phyloP scores from a whole-genome alignment of 2,888 invertebrate genomes.

The Salticus scenicus region DNA sequence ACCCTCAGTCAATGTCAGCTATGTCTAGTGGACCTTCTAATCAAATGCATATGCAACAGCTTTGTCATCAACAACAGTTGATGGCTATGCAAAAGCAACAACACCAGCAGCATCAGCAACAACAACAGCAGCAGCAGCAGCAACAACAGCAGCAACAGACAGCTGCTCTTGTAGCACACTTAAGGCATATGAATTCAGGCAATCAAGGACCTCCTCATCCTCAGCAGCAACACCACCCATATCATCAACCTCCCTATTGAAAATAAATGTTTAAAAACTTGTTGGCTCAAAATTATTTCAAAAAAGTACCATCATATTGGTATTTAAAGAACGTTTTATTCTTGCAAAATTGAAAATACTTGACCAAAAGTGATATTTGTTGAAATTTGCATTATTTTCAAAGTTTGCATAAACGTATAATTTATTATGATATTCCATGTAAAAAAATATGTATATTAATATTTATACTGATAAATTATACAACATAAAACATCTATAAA shows the following conservation, averaged over 20 bases:
- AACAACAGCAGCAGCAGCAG: slow-evolving; percentile 66
- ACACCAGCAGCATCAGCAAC: slow-evolving; percentile 63
- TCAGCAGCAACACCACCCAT: slow-evolving; percentile 65
- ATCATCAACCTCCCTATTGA: slow-evolving; percentile 66
- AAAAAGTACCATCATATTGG: too few species aligned
- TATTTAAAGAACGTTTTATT: too few species aligned
- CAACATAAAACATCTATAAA: too few species aligned
- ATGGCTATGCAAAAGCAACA: slow-evolving; percentile 67
- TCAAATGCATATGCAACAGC: slow-evolving; percentile 67
- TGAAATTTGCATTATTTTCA: too few species aligned
- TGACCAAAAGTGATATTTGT: too few species aligned
- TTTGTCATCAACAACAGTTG: slow-evolving; percentile 68
- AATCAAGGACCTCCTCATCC: slow-evolving; percentile 59
- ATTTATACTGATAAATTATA: too few species aligned
- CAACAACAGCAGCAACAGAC: slow-evolving; percentile 64
- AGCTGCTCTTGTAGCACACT: slow-evolving; percentile 62
- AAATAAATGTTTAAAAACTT: not conserved
- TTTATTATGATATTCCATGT: too few species aligned
- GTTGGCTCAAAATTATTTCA: too few species aligned
- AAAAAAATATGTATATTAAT: too few species aligned
- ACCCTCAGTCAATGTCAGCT: slow-evolving; percentile 58
- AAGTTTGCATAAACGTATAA: too few species aligned
- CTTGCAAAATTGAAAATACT: too few species aligned
- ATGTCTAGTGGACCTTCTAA: slow-evolving; percentile 57
- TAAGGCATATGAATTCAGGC: slow-evolving; percentile 55